Evolutionary conservation across 2,113 vertebrate genomes (phyloP).

Genomic region (Hyperopisus bebe): DNA sequence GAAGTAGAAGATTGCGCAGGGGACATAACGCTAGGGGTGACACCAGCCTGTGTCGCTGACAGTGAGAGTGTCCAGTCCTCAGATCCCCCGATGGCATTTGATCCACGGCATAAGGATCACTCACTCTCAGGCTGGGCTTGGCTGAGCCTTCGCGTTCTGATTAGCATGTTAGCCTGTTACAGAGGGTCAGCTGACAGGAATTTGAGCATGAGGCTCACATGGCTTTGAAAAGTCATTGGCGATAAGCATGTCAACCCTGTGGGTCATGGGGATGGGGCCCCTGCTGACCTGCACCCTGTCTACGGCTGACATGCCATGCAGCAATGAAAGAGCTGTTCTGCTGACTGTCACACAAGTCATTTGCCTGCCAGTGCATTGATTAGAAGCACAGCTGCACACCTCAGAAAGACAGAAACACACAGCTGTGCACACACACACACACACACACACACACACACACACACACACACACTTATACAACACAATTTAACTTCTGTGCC

Average conservation of each 20-base stretch:
- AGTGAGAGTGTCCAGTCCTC: background rate
- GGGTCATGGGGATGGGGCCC: background rate
- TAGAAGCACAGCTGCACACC: background rate
- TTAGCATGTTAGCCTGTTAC: background rate
- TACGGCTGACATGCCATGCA: background rate
- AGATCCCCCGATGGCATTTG: background rate
- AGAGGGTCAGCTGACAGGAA: background rate
- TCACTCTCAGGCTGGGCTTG: background rate
- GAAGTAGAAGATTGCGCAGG: background rate
- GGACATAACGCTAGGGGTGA: background rate
- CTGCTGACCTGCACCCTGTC: background rate
- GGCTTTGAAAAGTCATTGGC: background rate
- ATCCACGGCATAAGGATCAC: background rate
- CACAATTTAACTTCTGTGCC: background rate
- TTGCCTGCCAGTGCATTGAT: background rate
- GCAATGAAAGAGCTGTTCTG: background rate
- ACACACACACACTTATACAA: background rate
- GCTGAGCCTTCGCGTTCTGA: background rate
- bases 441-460: background rate
- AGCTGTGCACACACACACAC: background rate
- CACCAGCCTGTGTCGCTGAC: background rate
- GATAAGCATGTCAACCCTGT: background rate
- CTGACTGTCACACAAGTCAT: background rate
- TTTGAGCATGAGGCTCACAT: background rate
- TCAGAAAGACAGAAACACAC: background rate